phyloP scores from a whole-genome alignment of 92 coral and sea anemone species.

The Siderastrea radians region DNA sequence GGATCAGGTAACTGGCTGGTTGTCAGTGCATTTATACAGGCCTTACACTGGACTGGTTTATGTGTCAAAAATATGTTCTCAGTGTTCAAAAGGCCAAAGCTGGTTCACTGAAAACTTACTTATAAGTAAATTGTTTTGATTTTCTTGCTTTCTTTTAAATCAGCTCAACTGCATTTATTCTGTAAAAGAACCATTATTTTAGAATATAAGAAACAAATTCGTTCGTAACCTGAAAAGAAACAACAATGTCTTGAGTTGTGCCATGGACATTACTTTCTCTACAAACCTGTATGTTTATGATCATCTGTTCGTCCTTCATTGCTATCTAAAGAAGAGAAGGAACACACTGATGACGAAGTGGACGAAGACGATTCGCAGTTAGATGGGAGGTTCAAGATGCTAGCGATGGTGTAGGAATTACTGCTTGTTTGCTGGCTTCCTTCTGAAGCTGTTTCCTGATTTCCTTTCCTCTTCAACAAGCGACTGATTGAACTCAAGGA shows the following conservation, averaged over 20 bases:
- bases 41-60: no score
- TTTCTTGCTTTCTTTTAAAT: no score
- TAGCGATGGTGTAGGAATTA: constrained; percentile 10
- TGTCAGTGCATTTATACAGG: no score
- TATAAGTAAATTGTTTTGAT: no score
- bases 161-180: no score
- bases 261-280: not conserved
- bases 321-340: not conserved
- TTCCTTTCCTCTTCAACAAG: constrained; percentile 11
- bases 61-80: no score
- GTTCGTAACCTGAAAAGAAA: no score
- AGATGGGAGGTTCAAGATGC: constrained; percentile 17
- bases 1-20: no score
- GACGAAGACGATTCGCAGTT: not conserved
- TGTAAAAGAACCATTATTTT: no score
- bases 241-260: not conserved
- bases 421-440: not conserved
- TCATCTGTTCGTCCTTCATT: not conserved
- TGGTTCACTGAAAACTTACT: no score
- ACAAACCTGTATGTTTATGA: constrained; percentile 22
- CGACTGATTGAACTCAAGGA: constrained; percentile 53
- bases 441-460: not conserved
- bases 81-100: no score
- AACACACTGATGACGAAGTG: not conserved
- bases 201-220: no score